Percentiles rank a stretch among this genome's conserved stretches.
Evolutionary conservation across 2,797 vertebrate species (phyloP).

Genomic region (Prionace glauca): DNA sequence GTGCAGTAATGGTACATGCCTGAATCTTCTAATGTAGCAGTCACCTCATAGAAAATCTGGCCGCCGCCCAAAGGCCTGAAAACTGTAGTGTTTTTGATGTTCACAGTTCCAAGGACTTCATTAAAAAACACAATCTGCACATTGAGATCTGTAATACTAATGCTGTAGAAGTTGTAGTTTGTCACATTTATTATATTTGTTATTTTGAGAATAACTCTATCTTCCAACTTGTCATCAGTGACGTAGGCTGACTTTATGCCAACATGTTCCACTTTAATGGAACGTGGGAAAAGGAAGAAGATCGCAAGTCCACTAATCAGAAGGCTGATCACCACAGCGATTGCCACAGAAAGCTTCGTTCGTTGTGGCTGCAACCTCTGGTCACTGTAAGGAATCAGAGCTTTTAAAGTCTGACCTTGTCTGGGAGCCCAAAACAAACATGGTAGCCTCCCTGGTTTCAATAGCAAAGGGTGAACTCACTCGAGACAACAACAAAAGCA

Average conservation of each 20-base stretch:
- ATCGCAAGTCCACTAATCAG: slow-evolving; percentile 59
- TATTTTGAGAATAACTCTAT: slow-evolving; percentile 57
- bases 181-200: slow-evolving; percentile 71
- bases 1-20: too few species aligned
- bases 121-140: slow-evolving; percentile 63
- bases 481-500: not conserved
- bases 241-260: slow-evolving; percentile 67
- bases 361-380: slow-evolving; percentile 72
- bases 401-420: too few species aligned
- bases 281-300: slow-evolving; percentile 81
- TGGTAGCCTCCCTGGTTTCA: too few species aligned
- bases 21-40: too few species aligned
- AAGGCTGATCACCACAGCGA: slow-evolving; percentile 66
- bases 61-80: slow-evolving; percentile 57
- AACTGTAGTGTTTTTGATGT: slow-evolving; percentile 53
- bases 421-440: too few species aligned
- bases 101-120: slow-evolving; percentile 61
- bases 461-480: not conserved
- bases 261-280: slow-evolving; percentile 57
- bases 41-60: too few species aligned
- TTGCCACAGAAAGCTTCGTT: slow-evolving; percentile 74
- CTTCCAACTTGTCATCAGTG: slow-evolving; percentile 47
- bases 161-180: slow-evolving; percentile 71
- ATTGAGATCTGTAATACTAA: slow-evolving; percentile 58
- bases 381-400: too few species aligned